Base-by-base conservation (phyloP, 2,797 vertebrate species). In the Ctenosaura bakeri region DNA sequence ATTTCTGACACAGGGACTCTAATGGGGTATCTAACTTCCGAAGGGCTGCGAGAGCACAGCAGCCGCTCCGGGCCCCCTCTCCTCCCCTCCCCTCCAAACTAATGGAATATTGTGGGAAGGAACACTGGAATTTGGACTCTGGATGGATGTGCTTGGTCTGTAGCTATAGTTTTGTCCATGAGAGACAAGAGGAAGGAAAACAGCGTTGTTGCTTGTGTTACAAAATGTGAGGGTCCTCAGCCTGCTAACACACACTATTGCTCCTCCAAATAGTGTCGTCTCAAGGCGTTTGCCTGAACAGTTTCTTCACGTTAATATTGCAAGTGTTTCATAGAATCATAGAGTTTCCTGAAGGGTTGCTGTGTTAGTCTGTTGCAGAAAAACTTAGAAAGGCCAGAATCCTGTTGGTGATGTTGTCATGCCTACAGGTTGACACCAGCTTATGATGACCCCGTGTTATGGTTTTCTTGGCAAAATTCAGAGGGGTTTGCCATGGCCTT, bases 1-100 rank as follows among this genome's bases (percentile, higher is more conserved):
- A 98, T 98, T 97, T 97, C 95, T 95, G 94, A 95, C 96, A 94
- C 0, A 2, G 93, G 94, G 94, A 94, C 96, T 96, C 96, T 97
- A 95, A 96, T 96, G 95, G 95, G 94, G 94, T 97, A 95, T 97
- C 96, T 96, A 96, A 97, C 96, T 97, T 94, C 12, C 52, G 62
- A 88, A 88, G 88, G 91, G 88, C 86, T n/a, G 26, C 66, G 54
- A 78, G 86, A 50, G 88, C 38, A 24, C 18, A 32, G 78, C 8
- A 7, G 24, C 32, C 14, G 13, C 1, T 20, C n/a, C n/a, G 50
- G 14, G 20, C 6, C 16, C 89, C n/a, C 18, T 4, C 16, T 89
- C 56, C 38, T 42, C 86, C 64, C n/a, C 87, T 35, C 3, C 50
- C 81, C 6, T 18, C 74, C 69, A 83, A 12, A 29, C 64, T 62